Evolutionary conservation across 2,113 vertebrate species (phyloP), one percentile per base, ranked within the genome.

Genomic region (Sialia sialis): DNA sequence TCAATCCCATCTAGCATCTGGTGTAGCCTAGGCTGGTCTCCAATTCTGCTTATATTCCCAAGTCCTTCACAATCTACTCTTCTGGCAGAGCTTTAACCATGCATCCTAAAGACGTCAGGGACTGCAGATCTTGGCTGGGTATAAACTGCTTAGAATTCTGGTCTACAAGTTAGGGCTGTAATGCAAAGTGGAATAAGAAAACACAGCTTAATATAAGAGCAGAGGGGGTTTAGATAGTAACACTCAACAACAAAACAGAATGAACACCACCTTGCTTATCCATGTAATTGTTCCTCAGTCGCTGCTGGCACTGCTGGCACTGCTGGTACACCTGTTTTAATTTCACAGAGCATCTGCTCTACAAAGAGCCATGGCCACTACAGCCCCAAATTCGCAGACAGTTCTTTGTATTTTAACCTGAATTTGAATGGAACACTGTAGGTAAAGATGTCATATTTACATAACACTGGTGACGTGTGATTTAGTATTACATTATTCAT

Each of bases 261-360:
- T 4, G 0, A 88, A 12, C 62, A 26, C 29, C 41, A 84, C 83
- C 77, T 74, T 79, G 59, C 8, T 69, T 63, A 49, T 63, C 46
- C 15, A 2, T 83, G 38, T 44, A 68, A 39, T 60, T 55, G 67
- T 91, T 95, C 30, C 4, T 91, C 77, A 82, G 87, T 87, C 74
- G 67, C 6, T 95, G 51, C 72, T 81, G 76, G 54, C 81, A 69
- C 6, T 95, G 51, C 72, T 81, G 76, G 54, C 81, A 21, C 54
- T 68, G 39, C 34, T 87, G 58, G 84, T 84, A 41, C 63, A 41
- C 79, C 60, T 74, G 22, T 79, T 88, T 90, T 93, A 91, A 91
- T 91, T 96, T 69, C 30, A 48, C 3, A 17, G 76, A 95, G 41
- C 38, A 95, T 83, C 69, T 95, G 81, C 55, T 93, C 56, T 87